phyloP scores from a whole-genome alignment of 1,140 invertebrate species.

The Zaprionus africanus region DNA sequence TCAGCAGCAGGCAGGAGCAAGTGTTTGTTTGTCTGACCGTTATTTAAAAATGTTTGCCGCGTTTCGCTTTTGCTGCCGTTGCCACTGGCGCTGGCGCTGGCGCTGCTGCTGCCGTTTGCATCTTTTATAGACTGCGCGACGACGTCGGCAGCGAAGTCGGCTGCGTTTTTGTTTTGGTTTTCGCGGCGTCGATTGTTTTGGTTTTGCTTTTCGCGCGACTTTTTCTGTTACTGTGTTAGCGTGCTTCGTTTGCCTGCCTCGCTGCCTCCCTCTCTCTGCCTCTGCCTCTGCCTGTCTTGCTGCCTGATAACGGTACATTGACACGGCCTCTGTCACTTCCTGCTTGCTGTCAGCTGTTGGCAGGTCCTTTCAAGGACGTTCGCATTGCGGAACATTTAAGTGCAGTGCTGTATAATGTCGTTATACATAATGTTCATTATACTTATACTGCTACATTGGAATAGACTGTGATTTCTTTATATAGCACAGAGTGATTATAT shows the following conservation, averaged over 20 bases:
- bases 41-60: slow-evolving; percentile 45
- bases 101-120: slow-evolving; percentile 59
- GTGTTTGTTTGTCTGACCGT: slow-evolving; percentile 39
- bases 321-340: slow-evolving; percentile 27
- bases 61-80: slow-evolving; percentile 54
- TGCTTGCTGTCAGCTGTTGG: not conserved
- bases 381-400: not conserved
- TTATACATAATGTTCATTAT: too few relatives aligned
- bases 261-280: too few relatives aligned
- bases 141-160: slow-evolving; percentile 40
- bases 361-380: slow-evolving; percentile 13
- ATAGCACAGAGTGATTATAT: not conserved
- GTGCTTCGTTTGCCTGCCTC: not conserved
- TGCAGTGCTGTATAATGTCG: too few relatives aligned
- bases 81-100: slow-evolving; percentile 52
- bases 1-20: slow-evolving; percentile 29
- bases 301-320: slow-evolving; percentile 66
- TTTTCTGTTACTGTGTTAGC: slow-evolving; percentile 37
- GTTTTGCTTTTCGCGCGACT: slow-evolving; percentile 48
- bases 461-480: too few relatives aligned
- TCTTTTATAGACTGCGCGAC: slow-evolving; percentile 46
- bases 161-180: slow-evolving; percentile 63
- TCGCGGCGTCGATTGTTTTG: slow-evolving; percentile 39
- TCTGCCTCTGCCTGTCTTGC: not conserved
- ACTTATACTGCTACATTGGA: too few relatives aligned